Evolutionary conservation across 92 coral and sea anemone species (phyloP).

Genomic region (Epizoanthus ramosus): DNA sequence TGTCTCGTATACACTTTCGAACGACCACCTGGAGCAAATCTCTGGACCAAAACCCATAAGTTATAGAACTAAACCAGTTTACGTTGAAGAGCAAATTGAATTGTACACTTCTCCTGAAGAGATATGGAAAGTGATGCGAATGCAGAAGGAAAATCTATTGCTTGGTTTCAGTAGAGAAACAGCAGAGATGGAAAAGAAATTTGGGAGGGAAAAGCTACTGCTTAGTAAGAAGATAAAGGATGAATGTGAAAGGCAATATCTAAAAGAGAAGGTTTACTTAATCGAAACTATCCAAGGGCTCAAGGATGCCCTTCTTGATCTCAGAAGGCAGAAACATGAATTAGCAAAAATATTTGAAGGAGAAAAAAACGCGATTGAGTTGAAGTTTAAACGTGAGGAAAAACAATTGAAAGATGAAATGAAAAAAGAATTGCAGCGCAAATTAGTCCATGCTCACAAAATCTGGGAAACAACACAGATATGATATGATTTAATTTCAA

Average conservation of each 20-base stretch:
- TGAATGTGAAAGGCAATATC: conserved; percentile 63
- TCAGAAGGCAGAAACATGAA: conserved; percentile 74
- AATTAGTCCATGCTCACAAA: conserved; percentile 61
- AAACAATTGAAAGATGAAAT: conserved; percentile 55
- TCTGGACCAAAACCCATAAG: too few species aligned
- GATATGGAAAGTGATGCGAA: conserved; percentile 44
- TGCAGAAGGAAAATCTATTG: conserved; percentile 56
- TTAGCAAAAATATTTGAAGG: conserved; percentile 83
- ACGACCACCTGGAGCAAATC: too few species aligned
- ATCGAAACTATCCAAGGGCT: conserved; percentile 67
- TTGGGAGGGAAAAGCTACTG: conserved; percentile 55
- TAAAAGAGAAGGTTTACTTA: conserved; percentile 55
- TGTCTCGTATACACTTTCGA: too few species aligned
- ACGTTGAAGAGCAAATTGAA: conserved; percentile 15
- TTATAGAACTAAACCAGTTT: too few species aligned
- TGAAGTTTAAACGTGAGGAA: conserved; percentile 57
- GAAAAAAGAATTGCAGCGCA: conserved; percentile 55
- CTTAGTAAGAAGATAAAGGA: conserved; percentile 57
- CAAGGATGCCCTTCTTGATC: conserved; percentile 67
- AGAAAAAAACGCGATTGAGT: conserved; percentile 64
- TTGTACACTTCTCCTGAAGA: too few species aligned
- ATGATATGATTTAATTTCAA: not conserved
- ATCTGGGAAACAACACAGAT: conserved; percentile 63
- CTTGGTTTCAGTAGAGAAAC: conserved; percentile 54
- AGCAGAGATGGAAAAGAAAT: conserved; percentile 38